These are phyloP conservation scores for Leucophenga montana DNA, from an alignment of 2,888 invertebrate species.

Conservation along the genomic window DNA sequence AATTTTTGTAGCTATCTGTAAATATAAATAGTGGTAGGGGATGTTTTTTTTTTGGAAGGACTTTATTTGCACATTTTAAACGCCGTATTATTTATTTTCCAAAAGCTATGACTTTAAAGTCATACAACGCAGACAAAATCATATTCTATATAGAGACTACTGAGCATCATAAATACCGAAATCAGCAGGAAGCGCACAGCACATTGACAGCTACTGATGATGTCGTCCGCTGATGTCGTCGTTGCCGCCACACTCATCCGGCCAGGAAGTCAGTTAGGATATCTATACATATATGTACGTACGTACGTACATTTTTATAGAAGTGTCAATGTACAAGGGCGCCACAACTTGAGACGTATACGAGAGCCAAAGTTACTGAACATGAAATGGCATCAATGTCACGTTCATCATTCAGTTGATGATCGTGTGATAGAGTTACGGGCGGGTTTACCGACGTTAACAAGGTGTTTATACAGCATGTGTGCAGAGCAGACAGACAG, in stretches of 20 bases:
- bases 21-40: too few relatives aligned
- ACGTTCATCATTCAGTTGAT: slow-evolving; percentile 52
- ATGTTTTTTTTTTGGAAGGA: too few relatives aligned
- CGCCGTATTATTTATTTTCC: too few relatives aligned
- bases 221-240: too few relatives aligned
- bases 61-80: too few relatives aligned
- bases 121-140: too few relatives aligned
- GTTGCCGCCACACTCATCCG: slow-evolving; percentile 10
- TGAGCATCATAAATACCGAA: background rate
- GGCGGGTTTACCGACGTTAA: slow-evolving; percentile 50
- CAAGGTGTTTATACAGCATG: slow-evolving; percentile 58
- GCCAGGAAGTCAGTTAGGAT: slow-evolving; percentile 19
- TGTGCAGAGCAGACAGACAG: slow-evolving; percentile 15
- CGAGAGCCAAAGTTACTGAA: background rate
- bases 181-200: slow-evolving; percentile 4
- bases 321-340: background rate
- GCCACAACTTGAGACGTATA: slow-evolving; percentile 12
- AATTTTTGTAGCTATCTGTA: too few relatives aligned
- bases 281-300: background rate
- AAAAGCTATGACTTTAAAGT: too few relatives aligned
- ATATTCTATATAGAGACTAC: too few relatives aligned
- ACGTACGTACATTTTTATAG: too few relatives aligned
- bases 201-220: too few relatives aligned
- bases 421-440: slow-evolving; percentile 29
- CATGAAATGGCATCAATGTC: slow-evolving; percentile 66